Percentiles rank a stretch among this genome's conserved stretches.
These are phyloP conservation scores for Harpalus rufipes DNA, from an alignment of 2,888 invertebrate genomes.

Conservation along the genomic window DNA sequence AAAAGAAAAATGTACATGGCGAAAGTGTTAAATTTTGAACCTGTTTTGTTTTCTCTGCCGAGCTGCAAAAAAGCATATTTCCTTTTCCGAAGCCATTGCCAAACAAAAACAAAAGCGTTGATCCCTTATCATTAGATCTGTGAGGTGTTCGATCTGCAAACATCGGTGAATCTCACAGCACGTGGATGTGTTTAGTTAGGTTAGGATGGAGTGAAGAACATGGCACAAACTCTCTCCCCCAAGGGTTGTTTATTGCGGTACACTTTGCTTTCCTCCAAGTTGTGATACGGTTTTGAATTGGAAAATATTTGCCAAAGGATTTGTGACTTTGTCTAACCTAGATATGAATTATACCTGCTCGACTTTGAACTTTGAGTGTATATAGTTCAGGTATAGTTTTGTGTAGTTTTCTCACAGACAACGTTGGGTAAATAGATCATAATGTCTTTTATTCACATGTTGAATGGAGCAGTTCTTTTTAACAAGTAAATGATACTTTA, in stretches of 20 bases:
- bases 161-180: conserved; percentile 39
- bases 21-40: not conserved
- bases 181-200: conserved; percentile 59
- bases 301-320: conserved; percentile 47
- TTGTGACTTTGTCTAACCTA: conserved; percentile 46
- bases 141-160: conserved; percentile 47
- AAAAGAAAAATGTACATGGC: too few relatives aligned
- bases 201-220: not conserved
- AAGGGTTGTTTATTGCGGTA: conserved; percentile 58
- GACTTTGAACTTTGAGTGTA: conserved; percentile 1
- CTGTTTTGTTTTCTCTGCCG: not conserved
- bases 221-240: conserved; percentile 4
- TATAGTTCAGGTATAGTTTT: conserved; percentile 31
- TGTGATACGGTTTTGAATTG: conserved; percentile 59
- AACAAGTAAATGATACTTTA: not conserved
- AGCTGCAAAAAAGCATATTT: conserved; percentile 43
- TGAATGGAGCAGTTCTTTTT: not conserved
- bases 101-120: conserved; percentile 44
- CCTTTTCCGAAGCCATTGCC: conserved; percentile 26
- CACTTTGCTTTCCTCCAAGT: conserved; percentile 24
- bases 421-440: not conserved
- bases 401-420: conserved; percentile 47
- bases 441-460: not conserved
- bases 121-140: conserved; percentile 38
- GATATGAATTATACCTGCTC: conserved; percentile 48